These are phyloP conservation scores for Sabatieria punctata DNA, from an alignment of 2,888 invertebrate species.

Conservation along the genomic window DNA sequence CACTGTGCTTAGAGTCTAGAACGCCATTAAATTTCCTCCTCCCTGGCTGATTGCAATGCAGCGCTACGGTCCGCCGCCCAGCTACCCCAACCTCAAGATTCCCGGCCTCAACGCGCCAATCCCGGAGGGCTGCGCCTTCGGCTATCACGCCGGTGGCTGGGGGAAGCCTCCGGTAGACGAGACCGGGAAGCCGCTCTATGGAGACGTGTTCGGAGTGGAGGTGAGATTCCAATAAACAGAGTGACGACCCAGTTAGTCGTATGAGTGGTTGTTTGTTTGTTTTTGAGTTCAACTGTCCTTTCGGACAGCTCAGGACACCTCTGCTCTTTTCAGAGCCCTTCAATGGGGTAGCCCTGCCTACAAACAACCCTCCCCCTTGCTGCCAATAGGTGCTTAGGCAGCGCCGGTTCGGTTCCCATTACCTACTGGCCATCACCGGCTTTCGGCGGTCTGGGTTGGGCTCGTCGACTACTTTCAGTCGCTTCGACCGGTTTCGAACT, in stretches of 20 bases:
- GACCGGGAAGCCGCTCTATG: conserved; percentile 87
- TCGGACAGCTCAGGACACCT: too few species aligned
- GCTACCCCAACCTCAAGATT: conserved; percentile 93
- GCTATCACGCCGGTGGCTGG: conserved; percentile 98
- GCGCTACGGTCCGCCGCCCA: conserved; percentile 94
- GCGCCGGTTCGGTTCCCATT: too few species aligned
- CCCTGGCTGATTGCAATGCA: conserved; percentile 96
- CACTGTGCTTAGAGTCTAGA: conserved; percentile 25
- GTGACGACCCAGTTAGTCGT: neutral
- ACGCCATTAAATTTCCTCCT: conserved; percentile 50
- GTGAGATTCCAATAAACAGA: conserved; percentile 10
- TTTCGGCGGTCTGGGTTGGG: too few species aligned
- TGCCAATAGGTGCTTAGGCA: too few species aligned
- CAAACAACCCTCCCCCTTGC: too few species aligned
- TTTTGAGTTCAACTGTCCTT: too few species aligned
- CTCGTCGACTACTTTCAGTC: too few species aligned
- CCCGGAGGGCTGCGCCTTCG: conserved; percentile 82
- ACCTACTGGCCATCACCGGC: too few species aligned
- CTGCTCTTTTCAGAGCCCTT: too few species aligned
- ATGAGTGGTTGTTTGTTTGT: too few species aligned
- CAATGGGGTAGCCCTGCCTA: too few species aligned
- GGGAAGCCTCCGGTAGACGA: conserved; percentile 99
- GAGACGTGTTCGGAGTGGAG: conserved; percentile 83
- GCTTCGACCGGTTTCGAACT: too few species aligned
- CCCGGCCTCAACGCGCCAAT: conserved; percentile 95